phyloP scores from a whole-genome alignment of 2,797 vertebrate species.

The Crax fasciolata region DNA sequence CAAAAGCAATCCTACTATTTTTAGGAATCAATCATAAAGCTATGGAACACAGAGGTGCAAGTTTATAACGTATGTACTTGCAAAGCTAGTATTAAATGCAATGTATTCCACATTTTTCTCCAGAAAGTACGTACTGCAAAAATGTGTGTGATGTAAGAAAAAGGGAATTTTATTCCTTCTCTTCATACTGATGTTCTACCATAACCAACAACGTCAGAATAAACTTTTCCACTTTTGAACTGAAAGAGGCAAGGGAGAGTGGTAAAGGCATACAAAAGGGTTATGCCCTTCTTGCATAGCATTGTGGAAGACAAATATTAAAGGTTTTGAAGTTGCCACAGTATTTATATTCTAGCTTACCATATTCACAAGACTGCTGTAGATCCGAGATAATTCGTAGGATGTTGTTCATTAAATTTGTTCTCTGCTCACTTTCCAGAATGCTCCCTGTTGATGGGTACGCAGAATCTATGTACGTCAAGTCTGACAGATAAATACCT shows the following conservation, averaged over 20 bases:
- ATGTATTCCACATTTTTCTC: not conserved
- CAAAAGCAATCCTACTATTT: not conserved
- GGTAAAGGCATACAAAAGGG: not conserved
- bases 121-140: not conserved
- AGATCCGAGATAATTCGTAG: conserved; percentile 98
- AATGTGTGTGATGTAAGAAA: not conserved
- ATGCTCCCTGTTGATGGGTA: conserved; percentile 99
- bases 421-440: conserved; percentile 96
- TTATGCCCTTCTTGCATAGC: not conserved
- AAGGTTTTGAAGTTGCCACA: not conserved
- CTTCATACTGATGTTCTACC: not conserved
- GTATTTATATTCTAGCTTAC: conserved; percentile 79
- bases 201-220: not conserved
- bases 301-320: not conserved
- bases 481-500: conserved; percentile 98
- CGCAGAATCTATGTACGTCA: conserved; percentile 97
- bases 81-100: not conserved
- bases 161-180: not conserved
- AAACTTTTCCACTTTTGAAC: not conserved
- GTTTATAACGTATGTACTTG: rapidly evolving
- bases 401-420: conserved; percentile 99
- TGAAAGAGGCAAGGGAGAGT: not conserved
- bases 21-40: not conserved
- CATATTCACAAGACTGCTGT: conserved; percentile 97
- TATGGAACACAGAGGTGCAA: not conserved